A percentile compares a stretch with the other conserved stretches of the same genome.
Evolutionary conservation across 2,113 vertebrate genomes (phyloP).

Genomic region (Pseudois nayaur): DNA sequence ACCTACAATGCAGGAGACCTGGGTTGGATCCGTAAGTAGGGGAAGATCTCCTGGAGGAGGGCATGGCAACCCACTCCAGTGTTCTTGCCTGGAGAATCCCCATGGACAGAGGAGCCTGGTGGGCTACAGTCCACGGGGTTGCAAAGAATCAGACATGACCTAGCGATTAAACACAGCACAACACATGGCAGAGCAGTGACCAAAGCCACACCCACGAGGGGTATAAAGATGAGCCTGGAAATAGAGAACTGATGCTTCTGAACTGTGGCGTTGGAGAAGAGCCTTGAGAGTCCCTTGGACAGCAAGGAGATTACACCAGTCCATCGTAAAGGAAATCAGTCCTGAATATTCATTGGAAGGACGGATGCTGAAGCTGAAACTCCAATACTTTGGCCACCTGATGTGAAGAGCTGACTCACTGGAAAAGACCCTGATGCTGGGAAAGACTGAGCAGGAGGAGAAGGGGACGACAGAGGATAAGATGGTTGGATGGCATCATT

Average conservation of each 20-base stretch:
- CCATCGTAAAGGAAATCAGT: neutral
- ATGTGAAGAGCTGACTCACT: neutral
- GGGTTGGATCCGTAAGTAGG: neutral
- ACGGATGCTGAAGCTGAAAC: neutral
- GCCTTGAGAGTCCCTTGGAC: neutral
- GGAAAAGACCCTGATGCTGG: neutral
- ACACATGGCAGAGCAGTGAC: neutral
- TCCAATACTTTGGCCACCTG: neutral
- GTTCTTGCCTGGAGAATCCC: neutral
- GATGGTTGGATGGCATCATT: neutral
- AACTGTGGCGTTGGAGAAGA: neutral
- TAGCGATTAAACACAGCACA: neutral
- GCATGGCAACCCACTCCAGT: neutral
- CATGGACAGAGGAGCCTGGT: neutral
- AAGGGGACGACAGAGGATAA: neutral
- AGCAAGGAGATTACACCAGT: neutral
- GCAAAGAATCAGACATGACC: neutral
- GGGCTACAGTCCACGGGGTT: neutral
- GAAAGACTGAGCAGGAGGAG: neutral
- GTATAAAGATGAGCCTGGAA: neutral
- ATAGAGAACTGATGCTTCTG: neutral
- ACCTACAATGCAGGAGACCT: neutral
- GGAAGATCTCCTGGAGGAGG: neutral
- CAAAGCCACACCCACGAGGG: neutral
- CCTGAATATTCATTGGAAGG: neutral